A percentile compares a stretch with the other conserved stretches of the same genome.
Evolutionary conservation across 1,140 invertebrate species (phyloP).

Genomic region (Drosophila repleta): DNA sequence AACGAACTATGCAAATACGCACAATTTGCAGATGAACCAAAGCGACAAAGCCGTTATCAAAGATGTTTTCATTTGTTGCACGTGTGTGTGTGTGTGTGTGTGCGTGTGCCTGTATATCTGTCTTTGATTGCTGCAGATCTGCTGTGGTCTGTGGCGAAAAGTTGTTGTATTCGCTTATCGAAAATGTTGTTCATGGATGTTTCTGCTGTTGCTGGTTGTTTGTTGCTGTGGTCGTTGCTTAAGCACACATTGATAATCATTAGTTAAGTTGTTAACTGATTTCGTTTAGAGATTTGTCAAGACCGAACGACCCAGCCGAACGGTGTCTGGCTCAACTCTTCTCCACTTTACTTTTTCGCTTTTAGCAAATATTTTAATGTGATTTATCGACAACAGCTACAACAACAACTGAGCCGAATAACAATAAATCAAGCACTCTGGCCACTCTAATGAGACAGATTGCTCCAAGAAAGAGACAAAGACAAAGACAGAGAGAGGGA

Average conservation of each 20-base stretch:
- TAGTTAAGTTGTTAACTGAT: slow-evolving; percentile 82
- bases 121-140: slow-evolving; percentile 28
- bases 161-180: slow-evolving; percentile 44
- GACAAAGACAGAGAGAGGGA: background rate
- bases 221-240: slow-evolving; percentile 44
- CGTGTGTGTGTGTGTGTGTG: background rate
- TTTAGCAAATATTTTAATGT: slow-evolving; percentile 76
- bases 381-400: slow-evolving; percentile 61
- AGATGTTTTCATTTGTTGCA: slow-evolving; percentile 55
- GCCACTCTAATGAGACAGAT: slow-evolving; percentile 75
- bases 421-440: slow-evolving; percentile 73
- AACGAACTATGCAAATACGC: slow-evolving; percentile 20
- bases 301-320: slow-evolving; percentile 2
- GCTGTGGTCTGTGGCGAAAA: slow-evolving; percentile 20
- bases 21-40: slow-evolving; percentile 62
- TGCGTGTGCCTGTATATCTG: slow-evolving; percentile 6
- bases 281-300: slow-evolving; percentile 78
- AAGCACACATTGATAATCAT: slow-evolving; percentile 77
- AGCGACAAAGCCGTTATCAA: slow-evolving; percentile 69
- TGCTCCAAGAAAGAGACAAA: slow-evolving; percentile 29
- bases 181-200: slow-evolving; percentile 12
- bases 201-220: slow-evolving; percentile 11
- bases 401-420: slow-evolving; percentile 26
- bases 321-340: slow-evolving; percentile 1
- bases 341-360: background rate